Percentiles rank a stretch among this genome's conserved stretches.
phyloP scores from a whole-genome alignment of 2,888 invertebrate genomes.

The Rhamnusium bicolor region DNA sequence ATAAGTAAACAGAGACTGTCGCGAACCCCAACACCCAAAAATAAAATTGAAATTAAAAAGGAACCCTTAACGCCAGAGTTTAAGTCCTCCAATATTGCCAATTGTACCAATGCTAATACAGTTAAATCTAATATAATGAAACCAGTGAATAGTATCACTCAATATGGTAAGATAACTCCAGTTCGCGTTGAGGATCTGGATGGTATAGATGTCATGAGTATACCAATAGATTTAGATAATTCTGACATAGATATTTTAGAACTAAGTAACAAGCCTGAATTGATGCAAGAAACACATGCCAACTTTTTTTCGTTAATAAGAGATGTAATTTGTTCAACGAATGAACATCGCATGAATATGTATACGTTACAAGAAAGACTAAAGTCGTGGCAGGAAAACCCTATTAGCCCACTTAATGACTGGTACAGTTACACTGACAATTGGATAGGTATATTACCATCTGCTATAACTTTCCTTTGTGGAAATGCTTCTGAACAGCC shows the following conservation, averaged over 20 bases:
- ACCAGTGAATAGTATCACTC: constrained; percentile 54
- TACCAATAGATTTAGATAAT: constrained; percentile 84
- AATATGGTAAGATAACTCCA: constrained; percentile 65
- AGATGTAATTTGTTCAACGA: constrained; percentile 89
- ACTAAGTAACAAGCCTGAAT: constrained; percentile 72
- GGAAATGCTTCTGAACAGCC: constrained; percentile 87
- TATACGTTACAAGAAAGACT: constrained; percentile 83
- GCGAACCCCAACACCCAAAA: constrained; percentile 41
- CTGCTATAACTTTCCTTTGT: constrained; percentile 87
- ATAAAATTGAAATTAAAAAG: constrained; percentile 46
- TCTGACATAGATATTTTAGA: constrained; percentile 72
- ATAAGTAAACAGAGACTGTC: constrained; percentile 30
- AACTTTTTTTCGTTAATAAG: constrained; percentile 91
- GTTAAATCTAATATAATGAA: constrained; percentile 44
- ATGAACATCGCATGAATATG: constrained; percentile 88
- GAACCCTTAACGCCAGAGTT: constrained; percentile 33
- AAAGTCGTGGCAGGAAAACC: constrained; percentile 83
- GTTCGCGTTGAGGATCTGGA: constrained; percentile 74
- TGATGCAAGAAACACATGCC: constrained; percentile 87
- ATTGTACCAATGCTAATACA: constrained; percentile 29
- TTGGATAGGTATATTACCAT: constrained; percentile 83
- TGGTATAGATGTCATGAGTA: constrained; percentile 83
- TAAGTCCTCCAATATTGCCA: constrained; percentile 35
- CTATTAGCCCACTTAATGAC: constrained; percentile 86
- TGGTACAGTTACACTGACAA: constrained; percentile 82